Evolutionary conservation across 2,888 invertebrate species (phyloP), one percentile per base, ranked within the genome.

Genomic region (Tetranychus piercei): DNA sequence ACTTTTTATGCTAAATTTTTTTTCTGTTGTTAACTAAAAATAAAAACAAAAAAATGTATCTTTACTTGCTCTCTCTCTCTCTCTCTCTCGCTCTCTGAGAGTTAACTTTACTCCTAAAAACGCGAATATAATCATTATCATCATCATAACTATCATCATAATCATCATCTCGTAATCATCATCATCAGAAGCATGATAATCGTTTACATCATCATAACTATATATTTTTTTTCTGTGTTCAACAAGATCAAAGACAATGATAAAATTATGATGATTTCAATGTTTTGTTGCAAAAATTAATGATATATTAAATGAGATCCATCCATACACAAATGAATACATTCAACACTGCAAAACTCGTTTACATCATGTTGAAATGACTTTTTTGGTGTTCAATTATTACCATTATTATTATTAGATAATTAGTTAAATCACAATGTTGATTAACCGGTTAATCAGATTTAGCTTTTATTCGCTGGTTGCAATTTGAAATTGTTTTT

Each of bases 231-330:
- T 15, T 55, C 55, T 5, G 9, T 55, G 11, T 15, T 55, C 6
- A 55, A 55, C 55, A 55, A 55, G 55, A 55, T 55, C 55, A 55
- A 55, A 55, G 55, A 55, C 55, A 55, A 55, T 55, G 55, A 55
- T 55, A 55, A 55, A 55, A 55, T 55, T 55, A 55, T 55, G 55
- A 55, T 55, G 7, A 55, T 55, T 55, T 55, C 55, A 9, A 55
- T 55, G 55, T 55, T 55, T 34, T 34, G 34, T 34, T 34, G 34
- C 34, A 34, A 34, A 55, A 55, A 55, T 55, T 55, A 55, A 55
- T 55, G 55, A 55, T 55, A 34, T 55, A 55, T 55, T 9, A 55
- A 55, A 55, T 34, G 34, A 34, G 34, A 34, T 34, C 34, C 34
- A 34, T 34, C 34, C 1, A 3, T 3, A 23, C 23, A 34, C n/a